These are phyloP conservation scores for Apamea anceps DNA, from an alignment of 2,888 invertebrate species.

Conservation along the genomic window DNA sequence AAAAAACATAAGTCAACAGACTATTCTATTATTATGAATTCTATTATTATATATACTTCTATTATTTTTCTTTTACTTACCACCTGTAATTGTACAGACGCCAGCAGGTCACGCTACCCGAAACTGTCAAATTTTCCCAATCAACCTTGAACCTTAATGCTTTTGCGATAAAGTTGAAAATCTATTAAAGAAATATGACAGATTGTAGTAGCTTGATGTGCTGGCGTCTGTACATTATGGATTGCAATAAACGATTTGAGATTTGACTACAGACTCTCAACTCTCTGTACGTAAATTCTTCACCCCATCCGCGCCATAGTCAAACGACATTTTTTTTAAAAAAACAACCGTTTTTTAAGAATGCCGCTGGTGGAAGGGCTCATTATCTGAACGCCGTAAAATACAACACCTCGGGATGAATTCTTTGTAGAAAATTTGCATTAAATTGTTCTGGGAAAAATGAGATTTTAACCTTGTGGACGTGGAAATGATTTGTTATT, in stretches of 20 bases:
- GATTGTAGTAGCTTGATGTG: too few relatives aligned
- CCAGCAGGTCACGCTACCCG: too few relatives aligned
- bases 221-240: too few relatives aligned
- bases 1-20: background rate
- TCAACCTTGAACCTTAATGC: too few relatives aligned
- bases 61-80: too few relatives aligned
- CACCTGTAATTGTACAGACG: too few relatives aligned
- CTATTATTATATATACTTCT: too few relatives aligned
- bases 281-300: conserved; percentile 7
- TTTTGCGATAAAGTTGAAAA: too few relatives aligned
- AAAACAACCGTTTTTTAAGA: conserved; percentile 16
- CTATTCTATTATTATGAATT: too few relatives aligned
- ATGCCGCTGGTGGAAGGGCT: conserved; percentile 36
- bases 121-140: too few relatives aligned
- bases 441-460: conserved; percentile 44
- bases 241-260: too few relatives aligned
- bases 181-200: too few relatives aligned
- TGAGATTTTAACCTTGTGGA: conserved; percentile 49
- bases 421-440: conserved; percentile 53
- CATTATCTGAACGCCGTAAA: conserved; percentile 54
- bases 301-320: background rate
- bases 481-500: conserved; percentile 46
- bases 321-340: conserved; percentile 14
- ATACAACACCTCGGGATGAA: conserved; percentile 39
- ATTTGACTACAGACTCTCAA: conserved; percentile 1